These are phyloP conservation scores for Notiomystis cincta DNA, from an alignment of 2,113 vertebrate genomes.

Conservation along the genomic window DNA sequence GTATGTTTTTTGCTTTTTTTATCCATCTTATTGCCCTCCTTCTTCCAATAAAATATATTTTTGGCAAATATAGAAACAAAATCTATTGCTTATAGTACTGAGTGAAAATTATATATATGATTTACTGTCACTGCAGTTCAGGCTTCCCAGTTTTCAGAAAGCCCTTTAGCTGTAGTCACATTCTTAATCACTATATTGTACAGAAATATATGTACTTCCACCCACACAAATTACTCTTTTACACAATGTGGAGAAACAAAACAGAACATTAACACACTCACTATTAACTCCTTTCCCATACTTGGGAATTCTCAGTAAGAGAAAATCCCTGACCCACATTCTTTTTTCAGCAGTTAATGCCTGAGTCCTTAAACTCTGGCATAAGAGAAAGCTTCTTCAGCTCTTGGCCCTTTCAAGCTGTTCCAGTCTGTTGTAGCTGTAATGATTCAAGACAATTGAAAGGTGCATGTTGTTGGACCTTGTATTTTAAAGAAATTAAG, in stretches of 20 bases:
- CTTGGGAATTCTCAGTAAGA: neutral
- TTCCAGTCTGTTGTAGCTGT: neutral
- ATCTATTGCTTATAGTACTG: neutral
- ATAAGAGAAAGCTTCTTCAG: neutral
- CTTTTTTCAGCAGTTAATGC: neutral
- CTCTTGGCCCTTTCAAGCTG: neutral
- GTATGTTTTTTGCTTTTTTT: neutral
- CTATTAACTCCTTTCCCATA: neutral
- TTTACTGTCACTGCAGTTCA: neutral
- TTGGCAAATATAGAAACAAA: neutral
- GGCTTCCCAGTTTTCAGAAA: neutral
- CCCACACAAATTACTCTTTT: neutral
- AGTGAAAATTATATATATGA: neutral
- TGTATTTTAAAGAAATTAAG: neutral
- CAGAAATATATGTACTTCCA: neutral
- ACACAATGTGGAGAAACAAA: neutral
- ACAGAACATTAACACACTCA: neutral
- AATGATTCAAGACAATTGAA: neutral
- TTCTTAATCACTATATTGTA: neutral
- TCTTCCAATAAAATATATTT: neutral
- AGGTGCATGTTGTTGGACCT: neutral
- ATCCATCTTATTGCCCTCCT: rapidly evolving
- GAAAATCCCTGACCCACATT: neutral
- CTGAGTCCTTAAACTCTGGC: neutral
- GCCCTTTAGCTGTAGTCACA: neutral